Base-by-base conservation (phyloP, 2,797 vertebrate genomes). In the Parauchenoglanis ngamensis region DNA sequence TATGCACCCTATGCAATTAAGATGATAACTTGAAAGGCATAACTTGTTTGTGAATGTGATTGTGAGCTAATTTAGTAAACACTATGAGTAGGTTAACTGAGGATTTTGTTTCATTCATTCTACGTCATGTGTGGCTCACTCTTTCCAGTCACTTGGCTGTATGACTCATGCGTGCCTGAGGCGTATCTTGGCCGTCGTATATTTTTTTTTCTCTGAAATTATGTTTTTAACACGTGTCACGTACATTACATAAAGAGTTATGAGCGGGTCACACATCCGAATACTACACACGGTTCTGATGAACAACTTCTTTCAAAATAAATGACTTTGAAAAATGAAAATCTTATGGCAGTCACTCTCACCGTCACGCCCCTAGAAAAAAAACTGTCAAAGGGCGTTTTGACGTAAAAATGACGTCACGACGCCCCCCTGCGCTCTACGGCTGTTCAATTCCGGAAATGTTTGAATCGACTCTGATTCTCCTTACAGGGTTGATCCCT, bases 361-460 rank as follows among this genome's bases (percentile, higher is more conserved):
- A 91, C 70, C 17, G 77, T 73, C 54, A 90, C 91, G 31, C 81
- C 90, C 89, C 91, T 87, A 88, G 73, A 89, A 88, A 86, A 49
- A 49, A 56, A 84, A 91, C 91, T 90, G 85, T 89, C 86, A 90
- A 17, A 91, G 91, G 92, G 91, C 90, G 91, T 93, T 90, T 91
- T 94, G 94, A 68, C 95, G 95, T 95, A 90, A 85, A 40, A 89
- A 59, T 94, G 95, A 95, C 95, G 95, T 89, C 89, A 82, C 15
- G 56, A 17, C 57, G 25, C 52, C 23, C 68, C 4, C 52, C 78
- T 85, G 84, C 68, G 44, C 89, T 85, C 91, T 90, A 88, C 90
- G 68, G 46, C 46, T 11, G 17, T 83, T 83, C 7, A 28, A 21
- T 28, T 82, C 80, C 25, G 25, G 44, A 63, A 46, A 7, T 15